Percentiles rank a stretch among this genome's conserved stretches.
Conservation (phyloP, 2,888 invertebrate genomes). For the Caenorhabditis zanzibari region DNA sequence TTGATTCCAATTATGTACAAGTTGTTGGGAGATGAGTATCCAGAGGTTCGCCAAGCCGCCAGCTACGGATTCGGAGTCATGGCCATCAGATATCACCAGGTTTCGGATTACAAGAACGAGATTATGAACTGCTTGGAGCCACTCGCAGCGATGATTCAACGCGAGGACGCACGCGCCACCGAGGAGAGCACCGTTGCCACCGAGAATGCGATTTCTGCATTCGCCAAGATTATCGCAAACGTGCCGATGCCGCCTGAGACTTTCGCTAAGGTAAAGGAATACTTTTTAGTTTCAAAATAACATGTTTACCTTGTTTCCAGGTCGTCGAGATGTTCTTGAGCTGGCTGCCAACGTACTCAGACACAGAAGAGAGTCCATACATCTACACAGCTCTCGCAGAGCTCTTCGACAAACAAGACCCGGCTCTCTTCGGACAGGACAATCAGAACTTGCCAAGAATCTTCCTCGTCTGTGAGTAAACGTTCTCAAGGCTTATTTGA, state of each 20-base stretch:
- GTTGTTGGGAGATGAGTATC: constrained; percentile 90
- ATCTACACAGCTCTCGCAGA: too few relatives aligned
- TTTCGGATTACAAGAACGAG: constrained; percentile 81
- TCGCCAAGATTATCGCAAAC: constrained; percentile 90
- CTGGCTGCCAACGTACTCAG: constrained; percentile 97
- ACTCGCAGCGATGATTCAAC: constrained; percentile 80
- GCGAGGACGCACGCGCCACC: constrained; percentile 70
- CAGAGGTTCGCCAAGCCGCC: constrained; percentile 96
- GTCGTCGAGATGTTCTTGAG: constrained; percentile 87
- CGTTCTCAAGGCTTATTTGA: too few relatives aligned
- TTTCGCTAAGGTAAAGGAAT: constrained; percentile 44
- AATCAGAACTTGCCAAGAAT: constrained; percentile 93
- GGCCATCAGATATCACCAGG: constrained; percentile 85
- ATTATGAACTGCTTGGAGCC: constrained; percentile 84
- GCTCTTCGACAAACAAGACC: too few relatives aligned
- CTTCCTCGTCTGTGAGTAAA: constrained; percentile 87
- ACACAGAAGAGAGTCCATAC: constrained; percentile 95
- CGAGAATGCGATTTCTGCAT: constrained; percentile 98
- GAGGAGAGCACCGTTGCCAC: constrained; percentile 87
- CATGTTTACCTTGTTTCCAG: too few relatives aligned
- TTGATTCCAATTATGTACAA: constrained; percentile 89
- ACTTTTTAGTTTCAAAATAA: too few relatives aligned
- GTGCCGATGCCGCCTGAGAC: constrained; percentile 52
- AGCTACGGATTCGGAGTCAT: constrained; percentile 97
- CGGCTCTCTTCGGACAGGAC: constrained; percentile 91